Base-by-base conservation (phyloP, 2,113 vertebrate genomes). In the Columba janthina region DNA sequence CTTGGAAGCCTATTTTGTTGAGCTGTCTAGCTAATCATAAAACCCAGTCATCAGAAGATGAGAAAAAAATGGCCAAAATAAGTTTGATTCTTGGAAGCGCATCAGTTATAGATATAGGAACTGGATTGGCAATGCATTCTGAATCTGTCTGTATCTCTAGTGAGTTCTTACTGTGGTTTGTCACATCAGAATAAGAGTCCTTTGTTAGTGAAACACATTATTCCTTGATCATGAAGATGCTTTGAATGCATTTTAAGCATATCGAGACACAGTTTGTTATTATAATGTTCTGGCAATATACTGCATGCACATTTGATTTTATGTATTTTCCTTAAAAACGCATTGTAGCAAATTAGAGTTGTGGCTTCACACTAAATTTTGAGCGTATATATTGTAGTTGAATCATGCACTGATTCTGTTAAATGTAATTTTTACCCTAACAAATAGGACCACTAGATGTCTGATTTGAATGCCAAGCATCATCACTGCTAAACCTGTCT, bases 281-380 rank as follows among this genome's bases (percentile, higher is more conserved):
- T 87, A 14, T 50, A 77, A 67, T 44, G 31, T 81, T 44, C 42
- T 93, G n/a, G 34, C 56, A 86, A 15, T 83, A n/a, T 74, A 57
- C 28, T 4, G 3, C 34, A 31, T 71, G 60, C 12, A 54, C 25
- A 21, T 88, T 88, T 85, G 51, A 38, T 85, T 82, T 91, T 50
- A 80, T 79, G 15, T 83, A 50, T 94, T 85, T 94, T 92, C 70
- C 34, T 83, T 85, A 34, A 88, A 88, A 95, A 67, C n/a, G 12
- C 29, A 44, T 87, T 79, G 20, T 42, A 77, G 76, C 54, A 95
- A 75, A 89, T 88, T 34, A 76, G 5, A 15, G 12, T 56, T 94
- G 65, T 81, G 48, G 10, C 51, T 89, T 91, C 28, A 69, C 2
- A 4, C 36, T 71, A 21, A 24, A 72, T 93, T 81, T 93, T 53